Evolutionary conservation across 2,888 invertebrate genomes (phyloP), one percentile per base, ranked within the genome.

Genomic region (Noctua janthina): DNA sequence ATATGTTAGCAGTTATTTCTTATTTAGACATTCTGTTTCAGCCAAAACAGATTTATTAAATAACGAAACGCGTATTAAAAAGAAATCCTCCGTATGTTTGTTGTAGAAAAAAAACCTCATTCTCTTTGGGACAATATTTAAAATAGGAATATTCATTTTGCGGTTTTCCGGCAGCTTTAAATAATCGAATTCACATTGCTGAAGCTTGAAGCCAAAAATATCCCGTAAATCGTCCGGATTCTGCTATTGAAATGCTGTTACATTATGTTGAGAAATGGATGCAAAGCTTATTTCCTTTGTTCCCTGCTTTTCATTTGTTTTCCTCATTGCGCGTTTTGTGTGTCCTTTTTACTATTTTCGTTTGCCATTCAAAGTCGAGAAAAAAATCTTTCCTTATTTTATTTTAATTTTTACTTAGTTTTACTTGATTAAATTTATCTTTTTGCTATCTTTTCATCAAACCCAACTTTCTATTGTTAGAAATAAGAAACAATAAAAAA

Each of bases 161-260:
- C 1, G 15, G 1, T 54, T 69, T 62, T 46, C 17, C 3, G 54
- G 49, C 8, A 64, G 62, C 10, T 54, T 23, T 15, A 67, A 64
- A 70, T 56, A 70, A 76, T 17, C 15, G 23, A 67, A 35, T 73
- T 2, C 20, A 11, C 5, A 49, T 43, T 56, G 29, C 7, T 74
- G 43, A 15, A 80, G 73, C 11, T 59, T 59, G 49, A n/a, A 51
- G 35, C 29, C 56, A n/a, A 82, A 81, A 76, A 59, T 66, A 51
- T 70, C 13, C 29, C 6, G 20, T n/a, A 76, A 71, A 82, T 59
- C 13, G 51, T 51, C 49, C 6, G 11, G 11, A 70, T 66, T 64
- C 46, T 82, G 62, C 17, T 29, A 70, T 69, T 39, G 82, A 64
- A 49, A 81, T 43, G 73, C 49, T 67, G 39, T 46, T 46, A 79